Conservation (phyloP, 1,140 invertebrate species). For the Solenopsis fugax region DNA sequence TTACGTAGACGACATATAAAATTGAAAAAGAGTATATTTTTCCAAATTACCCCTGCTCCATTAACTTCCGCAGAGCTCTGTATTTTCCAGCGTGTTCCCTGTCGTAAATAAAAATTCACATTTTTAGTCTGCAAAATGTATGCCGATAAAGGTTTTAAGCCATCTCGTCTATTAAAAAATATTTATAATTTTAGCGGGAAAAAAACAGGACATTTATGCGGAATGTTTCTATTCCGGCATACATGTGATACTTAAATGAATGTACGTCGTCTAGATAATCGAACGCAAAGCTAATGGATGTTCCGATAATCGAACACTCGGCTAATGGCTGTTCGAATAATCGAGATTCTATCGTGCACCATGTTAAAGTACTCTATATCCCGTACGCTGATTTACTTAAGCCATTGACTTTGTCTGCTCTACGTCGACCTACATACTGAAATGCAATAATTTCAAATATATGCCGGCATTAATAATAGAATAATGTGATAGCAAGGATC, state of each 20-base stretch:
- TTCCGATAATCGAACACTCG: conserved; percentile 49
- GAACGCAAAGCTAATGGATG: conserved; percentile 56
- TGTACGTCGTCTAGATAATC: conserved; percentile 31
- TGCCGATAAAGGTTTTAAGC: conserved; percentile 5
- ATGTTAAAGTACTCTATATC: conserved; percentile 52
- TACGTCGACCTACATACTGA: conserved; percentile 31
- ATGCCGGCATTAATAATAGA: not conserved
- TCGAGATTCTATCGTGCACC: conserved; percentile 45
- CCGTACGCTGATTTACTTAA: conserved; percentile 50
- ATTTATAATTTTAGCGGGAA: conserved; percentile 1
- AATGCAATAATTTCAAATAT: conserved; percentile 37
- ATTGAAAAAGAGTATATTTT: conserved; percentile 18
- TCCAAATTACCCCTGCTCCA: not conserved
- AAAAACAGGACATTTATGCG: conserved; percentile 23
- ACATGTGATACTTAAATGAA: conserved; percentile 30
- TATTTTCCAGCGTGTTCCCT: not conserved
- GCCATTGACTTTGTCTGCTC: conserved; percentile 30
- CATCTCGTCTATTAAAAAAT: conserved; percentile 19
- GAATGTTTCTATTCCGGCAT: conserved; percentile 6
- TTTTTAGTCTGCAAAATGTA: conserved; percentile 7
- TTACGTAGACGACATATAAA: not conserved
- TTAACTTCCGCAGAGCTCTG: not conserved
- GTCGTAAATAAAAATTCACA: not conserved
- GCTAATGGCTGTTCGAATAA: conserved; percentile 57
- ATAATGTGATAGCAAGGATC: conserved; percentile 19